Base-by-base conservation (phyloP, 1,140 invertebrate species). In the Cotesia chilonis region DNA sequence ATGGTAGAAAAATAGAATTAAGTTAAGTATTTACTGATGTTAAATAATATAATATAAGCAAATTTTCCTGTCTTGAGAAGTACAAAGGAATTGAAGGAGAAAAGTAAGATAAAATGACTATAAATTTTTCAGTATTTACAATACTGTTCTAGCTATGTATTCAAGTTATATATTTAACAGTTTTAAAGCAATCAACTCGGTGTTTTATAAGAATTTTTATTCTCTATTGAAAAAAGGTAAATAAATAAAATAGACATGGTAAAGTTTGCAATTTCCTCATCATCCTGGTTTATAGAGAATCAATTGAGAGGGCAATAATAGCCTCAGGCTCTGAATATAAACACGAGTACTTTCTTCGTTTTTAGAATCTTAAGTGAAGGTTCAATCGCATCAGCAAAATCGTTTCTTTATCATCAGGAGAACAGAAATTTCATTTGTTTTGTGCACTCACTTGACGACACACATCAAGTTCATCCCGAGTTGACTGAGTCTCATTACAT, bases 241-340 rank as follows among this genome's bases (percentile, higher is more conserved):
- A 59, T 35, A 59, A 59, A 59, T 59, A 59, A 59, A 20, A 47
- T 47, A 47, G 57, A 17, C 57, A 59, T 10, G 7, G 9, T 59
- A 14, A 20, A 59, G 9, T 59, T 20, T 20, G 20, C 14, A 20
- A 59, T 59, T 59, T 28, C 9, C 20, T 59, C 17, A 17, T 55
- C 17, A 20, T 59, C 14, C 20, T 59, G 14, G 14, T 59, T 59
- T 59, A 59, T 59, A 20, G 20, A 59, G 57, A 59, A 59, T 59
- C 57, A 20, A 59, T 59, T 59, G 57, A 59, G 20, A 59, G 20
- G 17, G 57, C 20, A 59, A 59, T 59, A 59, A 59, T 59, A 20
- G 57, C 57, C 9, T 59, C 57, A 59, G 57, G 57, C 57, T 59
- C 17, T 59, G 57, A 59, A 59, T 59, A 59, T 35, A 59, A 59